These are phyloP conservation scores for Myotis yumanensis DNA, from an alignment of 2,113 vertebrate species.

Conservation along the genomic window DNA sequence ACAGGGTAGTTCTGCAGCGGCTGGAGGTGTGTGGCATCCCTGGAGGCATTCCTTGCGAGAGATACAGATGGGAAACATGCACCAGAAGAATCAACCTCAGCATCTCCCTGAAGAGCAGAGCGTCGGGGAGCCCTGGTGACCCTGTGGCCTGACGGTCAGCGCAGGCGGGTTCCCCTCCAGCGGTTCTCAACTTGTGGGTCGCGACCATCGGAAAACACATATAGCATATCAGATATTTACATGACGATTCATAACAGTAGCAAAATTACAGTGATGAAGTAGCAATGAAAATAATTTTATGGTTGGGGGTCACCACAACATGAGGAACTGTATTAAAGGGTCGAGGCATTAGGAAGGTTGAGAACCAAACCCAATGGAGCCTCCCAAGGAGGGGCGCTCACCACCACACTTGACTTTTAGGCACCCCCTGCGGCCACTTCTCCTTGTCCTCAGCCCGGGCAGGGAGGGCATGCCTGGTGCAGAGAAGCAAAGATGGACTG, in stretches of 20 bases:
- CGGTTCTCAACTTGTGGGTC: no score
- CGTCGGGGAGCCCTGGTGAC: background rate
- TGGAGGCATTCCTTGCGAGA: background rate
- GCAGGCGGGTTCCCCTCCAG: background rate
- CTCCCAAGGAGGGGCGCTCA: background rate
- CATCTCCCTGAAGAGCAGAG: background rate
- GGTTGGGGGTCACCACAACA: no score
- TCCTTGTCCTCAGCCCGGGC: background rate
- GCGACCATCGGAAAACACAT: no score
- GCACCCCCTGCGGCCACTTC: background rate
- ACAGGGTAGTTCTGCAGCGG: background rate
- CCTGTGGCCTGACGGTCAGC: background rate
- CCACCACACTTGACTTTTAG: background rate
- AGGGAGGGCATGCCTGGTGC: background rate
- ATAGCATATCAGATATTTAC: no score
- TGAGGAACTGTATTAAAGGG: no score
- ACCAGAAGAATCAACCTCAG: background rate
- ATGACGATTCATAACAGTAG: no score
- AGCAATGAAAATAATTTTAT: no score
- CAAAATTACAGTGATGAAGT: no score
- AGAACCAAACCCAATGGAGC: rapidly evolving
- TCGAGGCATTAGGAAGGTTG: no score
- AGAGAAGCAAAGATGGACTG: conserved; percentile 22
- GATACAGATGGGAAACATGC: background rate
- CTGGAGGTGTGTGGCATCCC: background rate